Conservation (phyloP, 1,140 invertebrate species). For the Galleria mellonella region DNA sequence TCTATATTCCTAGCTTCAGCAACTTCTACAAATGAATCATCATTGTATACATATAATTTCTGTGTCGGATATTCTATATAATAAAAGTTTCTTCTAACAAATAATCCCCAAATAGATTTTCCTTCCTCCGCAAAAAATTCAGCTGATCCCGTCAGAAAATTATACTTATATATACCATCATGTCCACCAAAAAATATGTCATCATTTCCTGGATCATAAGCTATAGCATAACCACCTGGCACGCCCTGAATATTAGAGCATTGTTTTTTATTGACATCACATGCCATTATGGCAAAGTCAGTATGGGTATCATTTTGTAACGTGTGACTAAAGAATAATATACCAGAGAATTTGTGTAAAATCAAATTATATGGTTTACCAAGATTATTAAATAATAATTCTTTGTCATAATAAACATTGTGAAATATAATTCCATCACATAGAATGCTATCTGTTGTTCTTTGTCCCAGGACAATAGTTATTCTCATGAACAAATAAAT, state of each 20-base stretch:
- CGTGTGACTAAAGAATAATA: constrained; percentile 51
- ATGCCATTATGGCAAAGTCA: constrained; percentile 44
- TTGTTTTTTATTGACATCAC: constrained; percentile 27
- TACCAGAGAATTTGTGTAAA: constrained; percentile 41
- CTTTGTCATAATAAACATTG: constrained; percentile 44
- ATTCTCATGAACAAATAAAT: too few relatives aligned
- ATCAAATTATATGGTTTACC: constrained; percentile 45
- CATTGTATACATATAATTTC: constrained; percentile 42
- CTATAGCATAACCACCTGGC: constrained; percentile 48
- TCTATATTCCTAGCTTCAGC: constrained; percentile 43
- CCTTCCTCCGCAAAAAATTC: constrained; percentile 51
- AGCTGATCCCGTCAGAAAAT: constrained; percentile 40
- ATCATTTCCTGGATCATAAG: constrained; percentile 47
- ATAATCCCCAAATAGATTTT: constrained; percentile 54
- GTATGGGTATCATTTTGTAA: constrained; percentile 28
- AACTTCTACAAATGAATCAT: constrained; percentile 43
- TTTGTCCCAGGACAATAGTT: too few relatives aligned
- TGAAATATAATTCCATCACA: constrained; percentile 48
- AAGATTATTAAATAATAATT: constrained; percentile 27
- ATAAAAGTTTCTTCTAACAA: constrained; percentile 48
- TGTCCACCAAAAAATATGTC: constrained; percentile 56
- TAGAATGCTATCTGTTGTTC: constrained; percentile 5
- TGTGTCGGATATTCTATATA: constrained; percentile 57
- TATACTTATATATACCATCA: constrained; percentile 57
- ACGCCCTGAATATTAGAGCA: constrained; percentile 27